phyloP scores from a whole-genome alignment of 2,113 vertebrate genomes.

The Silurus glanis region DNA sequence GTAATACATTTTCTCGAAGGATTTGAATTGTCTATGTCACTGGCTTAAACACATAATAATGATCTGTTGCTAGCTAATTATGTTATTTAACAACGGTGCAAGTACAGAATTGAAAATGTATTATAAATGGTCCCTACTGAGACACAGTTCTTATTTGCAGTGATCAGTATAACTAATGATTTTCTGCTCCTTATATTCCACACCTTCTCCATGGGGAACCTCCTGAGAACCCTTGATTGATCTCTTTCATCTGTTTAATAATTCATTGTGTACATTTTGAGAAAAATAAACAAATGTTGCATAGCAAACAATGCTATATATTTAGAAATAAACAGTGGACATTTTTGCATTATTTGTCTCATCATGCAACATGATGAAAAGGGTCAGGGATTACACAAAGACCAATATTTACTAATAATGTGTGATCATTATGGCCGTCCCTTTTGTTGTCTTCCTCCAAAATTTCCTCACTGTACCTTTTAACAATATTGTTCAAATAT shows the following conservation, averaged over 20 bases:
- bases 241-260: neutral
- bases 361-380: neutral
- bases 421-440: neutral
- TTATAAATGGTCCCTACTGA: neutral
- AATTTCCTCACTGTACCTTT: neutral
- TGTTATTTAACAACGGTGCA: conserved; percentile 2
- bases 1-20: conserved; percentile 11
- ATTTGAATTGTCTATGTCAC: neutral
- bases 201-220: neutral
- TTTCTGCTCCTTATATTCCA: neutral
- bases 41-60: neutral
- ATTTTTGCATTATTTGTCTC: neutral
- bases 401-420: neutral
- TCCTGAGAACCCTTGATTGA: neutral
- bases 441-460: neutral
- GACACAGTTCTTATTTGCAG: neutral
- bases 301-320: neutral
- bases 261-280: neutral
- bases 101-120: conserved; percentile 12
- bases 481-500: neutral
- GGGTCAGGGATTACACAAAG: neutral
- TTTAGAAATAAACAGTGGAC: neutral
- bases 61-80: conserved; percentile 16
- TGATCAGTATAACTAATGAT: conserved; percentile 13
- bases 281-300: neutral